phyloP scores from a whole-genome alignment of 2,888 invertebrate species.

The Stramonita haemastoma region DNA sequence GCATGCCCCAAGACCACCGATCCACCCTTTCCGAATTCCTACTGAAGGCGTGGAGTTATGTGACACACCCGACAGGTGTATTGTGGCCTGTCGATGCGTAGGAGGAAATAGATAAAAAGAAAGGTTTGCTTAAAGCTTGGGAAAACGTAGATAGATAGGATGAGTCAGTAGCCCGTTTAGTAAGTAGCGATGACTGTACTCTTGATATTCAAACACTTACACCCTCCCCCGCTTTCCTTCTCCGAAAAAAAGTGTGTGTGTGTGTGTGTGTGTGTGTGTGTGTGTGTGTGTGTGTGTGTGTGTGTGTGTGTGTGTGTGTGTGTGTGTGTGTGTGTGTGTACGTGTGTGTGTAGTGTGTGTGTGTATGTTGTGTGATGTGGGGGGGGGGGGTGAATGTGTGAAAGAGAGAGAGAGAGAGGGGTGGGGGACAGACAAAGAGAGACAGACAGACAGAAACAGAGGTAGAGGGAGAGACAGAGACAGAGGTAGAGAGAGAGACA shows the following conservation, averaged over 20 bases:
- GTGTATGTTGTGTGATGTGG: neutral
- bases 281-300: conserved; percentile 5
- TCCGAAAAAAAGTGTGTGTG: neutral
- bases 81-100: no score
- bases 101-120: no score
- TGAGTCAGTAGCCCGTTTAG: no score
- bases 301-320: conserved; percentile 27
- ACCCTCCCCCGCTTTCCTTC: no score
- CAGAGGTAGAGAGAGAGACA: neutral
- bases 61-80: no score
- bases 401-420: neutral
- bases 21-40: no score
- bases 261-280: conserved; percentile 20
- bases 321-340: conserved; percentile 1
- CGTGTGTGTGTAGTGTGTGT: neutral
- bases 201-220: no score
- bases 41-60: no score
- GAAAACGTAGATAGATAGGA: no score
- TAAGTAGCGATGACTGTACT: no score
- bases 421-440: neutral
- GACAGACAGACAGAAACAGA: neutral
- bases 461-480: neutral
- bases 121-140: no score
- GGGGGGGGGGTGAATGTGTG: neutral
- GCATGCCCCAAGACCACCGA: no score